phyloP scores from a whole-genome alignment of 2,797 vertebrate genomes.

The Zenarchopterus dispar region DNA sequence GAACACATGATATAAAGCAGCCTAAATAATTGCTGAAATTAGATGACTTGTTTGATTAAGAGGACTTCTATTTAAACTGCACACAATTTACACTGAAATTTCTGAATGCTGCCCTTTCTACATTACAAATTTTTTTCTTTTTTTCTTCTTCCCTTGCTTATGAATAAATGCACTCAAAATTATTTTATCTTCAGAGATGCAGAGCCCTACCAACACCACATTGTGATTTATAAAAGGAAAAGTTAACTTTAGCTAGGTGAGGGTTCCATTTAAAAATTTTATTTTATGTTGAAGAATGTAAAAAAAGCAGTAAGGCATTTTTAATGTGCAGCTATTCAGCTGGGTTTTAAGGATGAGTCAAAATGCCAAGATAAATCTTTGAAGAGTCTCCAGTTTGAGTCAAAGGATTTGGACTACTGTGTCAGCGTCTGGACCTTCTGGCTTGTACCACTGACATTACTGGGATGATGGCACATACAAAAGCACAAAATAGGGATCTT shows the following conservation, averaged over 20 bases:
- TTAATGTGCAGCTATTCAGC: constrained; percentile 5
- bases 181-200: neutral
- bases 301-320: constrained; percentile 22
- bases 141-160: neutral
- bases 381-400: constrained; percentile 30
- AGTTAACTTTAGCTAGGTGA: neutral
- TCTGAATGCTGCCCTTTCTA: too few species aligned
- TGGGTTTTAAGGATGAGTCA: constrained; percentile 14
- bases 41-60: too few species aligned
- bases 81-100: too few species aligned
- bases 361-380: constrained; percentile 31
- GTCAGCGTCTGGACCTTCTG: constrained; percentile 21
- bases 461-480: constrained; percentile 6
- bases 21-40: too few species aligned
- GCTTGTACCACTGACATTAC: constrained; percentile 6
- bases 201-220: neutral
- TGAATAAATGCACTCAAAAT: neutral
- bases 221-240: constrained; percentile 9
- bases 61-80: too few species aligned
- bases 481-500: neutral
- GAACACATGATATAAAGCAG: too few species aligned
- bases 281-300: constrained; percentile 23
- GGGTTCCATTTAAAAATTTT: constrained; percentile 9
- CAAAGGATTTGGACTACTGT: constrained; percentile 29
- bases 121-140: too few species aligned